These are phyloP conservation scores for Mustela erminea DNA, from an alignment of 2,797 vertebrate genomes.

Conservation along the genomic window DNA sequence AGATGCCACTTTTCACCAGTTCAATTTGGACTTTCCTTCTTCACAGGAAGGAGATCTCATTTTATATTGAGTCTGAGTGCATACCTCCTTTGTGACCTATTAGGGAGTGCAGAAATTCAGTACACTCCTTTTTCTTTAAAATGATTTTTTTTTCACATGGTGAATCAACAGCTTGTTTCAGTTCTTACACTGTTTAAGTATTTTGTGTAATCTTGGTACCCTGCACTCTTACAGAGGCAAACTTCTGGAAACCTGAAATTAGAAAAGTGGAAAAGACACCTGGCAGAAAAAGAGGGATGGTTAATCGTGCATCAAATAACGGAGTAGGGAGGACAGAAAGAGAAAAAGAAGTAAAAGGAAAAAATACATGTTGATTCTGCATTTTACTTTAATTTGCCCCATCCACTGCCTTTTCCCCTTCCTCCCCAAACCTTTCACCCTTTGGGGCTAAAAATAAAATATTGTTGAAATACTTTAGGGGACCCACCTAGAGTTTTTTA, in stretches of 20 bases:
- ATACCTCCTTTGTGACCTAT: background rate
- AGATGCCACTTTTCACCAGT: background rate
- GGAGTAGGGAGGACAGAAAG: background rate
- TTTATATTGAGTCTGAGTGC: background rate
- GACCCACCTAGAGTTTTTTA: background rate
- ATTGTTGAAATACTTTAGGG: background rate
- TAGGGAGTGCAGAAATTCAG: background rate
- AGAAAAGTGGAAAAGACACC: background rate
- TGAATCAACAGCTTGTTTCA: background rate
- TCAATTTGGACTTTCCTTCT: background rate
- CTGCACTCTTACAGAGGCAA: constrained; percentile 16
- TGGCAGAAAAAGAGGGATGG: background rate
- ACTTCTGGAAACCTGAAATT: constrained; percentile 40
- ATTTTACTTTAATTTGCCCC: background rate
- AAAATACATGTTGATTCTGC: background rate
- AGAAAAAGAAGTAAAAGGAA: background rate
- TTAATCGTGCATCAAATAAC: background rate
- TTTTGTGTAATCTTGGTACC: background rate
- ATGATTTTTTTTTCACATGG: background rate
- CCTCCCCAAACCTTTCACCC: background rate
- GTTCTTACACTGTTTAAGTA: background rate
- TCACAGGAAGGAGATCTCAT: background rate
- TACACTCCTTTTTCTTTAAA: constrained; percentile 23
- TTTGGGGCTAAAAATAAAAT: constrained; percentile 44
- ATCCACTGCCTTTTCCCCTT: background rate